These are phyloP conservation scores for Rhea americana DNA, from an alignment of 2,113 vertebrate species.

Conservation along the genomic window DNA sequence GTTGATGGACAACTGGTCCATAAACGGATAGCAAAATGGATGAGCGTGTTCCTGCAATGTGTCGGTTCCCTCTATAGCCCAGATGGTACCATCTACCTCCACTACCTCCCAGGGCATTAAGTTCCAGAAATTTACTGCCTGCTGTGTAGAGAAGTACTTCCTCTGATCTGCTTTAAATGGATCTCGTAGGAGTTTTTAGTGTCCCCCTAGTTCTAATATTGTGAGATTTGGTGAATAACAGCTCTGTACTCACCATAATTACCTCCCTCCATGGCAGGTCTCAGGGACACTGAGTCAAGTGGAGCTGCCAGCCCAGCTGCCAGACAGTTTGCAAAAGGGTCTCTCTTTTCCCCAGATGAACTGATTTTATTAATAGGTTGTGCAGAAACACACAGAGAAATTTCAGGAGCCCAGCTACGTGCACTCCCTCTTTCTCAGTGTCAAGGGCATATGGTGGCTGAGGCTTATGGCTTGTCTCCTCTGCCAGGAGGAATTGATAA, in stretches of 20 bases:
- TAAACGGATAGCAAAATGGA: background rate
- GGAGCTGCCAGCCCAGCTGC: background rate
- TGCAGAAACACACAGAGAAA: background rate
- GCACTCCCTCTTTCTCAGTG: background rate
- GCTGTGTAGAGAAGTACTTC: background rate
- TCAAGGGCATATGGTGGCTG: rapidly evolving
- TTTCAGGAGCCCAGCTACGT: background rate
- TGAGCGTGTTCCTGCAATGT: background rate
- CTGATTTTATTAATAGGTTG: background rate
- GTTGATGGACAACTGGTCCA: background rate
- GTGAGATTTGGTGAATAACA: too few species aligned
- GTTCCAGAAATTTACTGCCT: background rate
- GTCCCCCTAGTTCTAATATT: background rate
- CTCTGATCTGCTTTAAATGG: background rate
- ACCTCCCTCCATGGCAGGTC: background rate
- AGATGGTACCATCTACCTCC: background rate
- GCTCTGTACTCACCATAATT: background rate
- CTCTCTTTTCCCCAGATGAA: background rate
- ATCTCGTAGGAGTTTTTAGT: background rate
- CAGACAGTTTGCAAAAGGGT: background rate
- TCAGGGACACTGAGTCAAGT: background rate
- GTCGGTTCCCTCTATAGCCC: background rate
- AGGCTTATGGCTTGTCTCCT: rapidly evolving
- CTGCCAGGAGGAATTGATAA: background rate
- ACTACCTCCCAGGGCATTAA: background rate